A percentile compares a stretch with the other conserved stretches of the same genome.
Evolutionary conservation across 2,888 invertebrate species (phyloP).

Genomic region (Abrostola triplasia): DNA sequence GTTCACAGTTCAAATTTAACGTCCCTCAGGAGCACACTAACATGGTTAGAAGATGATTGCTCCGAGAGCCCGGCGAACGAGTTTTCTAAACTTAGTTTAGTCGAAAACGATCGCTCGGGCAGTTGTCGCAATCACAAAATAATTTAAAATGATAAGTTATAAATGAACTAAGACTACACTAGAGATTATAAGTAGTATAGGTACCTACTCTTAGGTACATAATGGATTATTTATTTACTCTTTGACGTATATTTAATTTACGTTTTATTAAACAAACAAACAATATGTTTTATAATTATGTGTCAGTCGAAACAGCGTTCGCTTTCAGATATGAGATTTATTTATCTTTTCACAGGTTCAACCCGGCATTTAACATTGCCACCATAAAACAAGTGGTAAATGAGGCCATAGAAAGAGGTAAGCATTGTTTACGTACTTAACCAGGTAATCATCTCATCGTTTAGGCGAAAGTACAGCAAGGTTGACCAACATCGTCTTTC

Average conservation of each 20-base stretch:
- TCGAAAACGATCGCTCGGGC: background rate
- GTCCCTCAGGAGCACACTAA: background rate
- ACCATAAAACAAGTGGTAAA: constrained; percentile 98
- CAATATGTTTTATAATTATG: background rate
- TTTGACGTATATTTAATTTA: too few relatives aligned
- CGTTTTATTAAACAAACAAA: background rate
- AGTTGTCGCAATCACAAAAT: background rate
- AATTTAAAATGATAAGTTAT: background rate
- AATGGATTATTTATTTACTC: too few relatives aligned
- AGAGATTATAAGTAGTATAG: too few relatives aligned
- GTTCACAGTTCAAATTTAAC: background rate
- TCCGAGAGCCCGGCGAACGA: background rate
- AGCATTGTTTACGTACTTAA: constrained; percentile 57
- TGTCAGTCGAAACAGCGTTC: too few relatives aligned
- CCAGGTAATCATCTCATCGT: constrained; percentile 2
- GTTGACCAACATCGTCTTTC: background rate
- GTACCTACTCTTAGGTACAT: too few relatives aligned
- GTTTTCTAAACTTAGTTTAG: background rate
- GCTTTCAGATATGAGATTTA: constrained; percentile 2
- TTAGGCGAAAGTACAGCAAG: constrained; percentile 5
- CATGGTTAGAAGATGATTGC: background rate
- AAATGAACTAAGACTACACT: too few relatives aligned
- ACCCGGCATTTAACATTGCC: constrained; percentile 97
- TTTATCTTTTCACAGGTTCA: constrained; percentile 91
- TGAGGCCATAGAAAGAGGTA: constrained; percentile 98